These are phyloP conservation scores for Myioborus miniatus DNA, from an alignment of 2,797 vertebrate species.

Conservation along the genomic window DNA sequence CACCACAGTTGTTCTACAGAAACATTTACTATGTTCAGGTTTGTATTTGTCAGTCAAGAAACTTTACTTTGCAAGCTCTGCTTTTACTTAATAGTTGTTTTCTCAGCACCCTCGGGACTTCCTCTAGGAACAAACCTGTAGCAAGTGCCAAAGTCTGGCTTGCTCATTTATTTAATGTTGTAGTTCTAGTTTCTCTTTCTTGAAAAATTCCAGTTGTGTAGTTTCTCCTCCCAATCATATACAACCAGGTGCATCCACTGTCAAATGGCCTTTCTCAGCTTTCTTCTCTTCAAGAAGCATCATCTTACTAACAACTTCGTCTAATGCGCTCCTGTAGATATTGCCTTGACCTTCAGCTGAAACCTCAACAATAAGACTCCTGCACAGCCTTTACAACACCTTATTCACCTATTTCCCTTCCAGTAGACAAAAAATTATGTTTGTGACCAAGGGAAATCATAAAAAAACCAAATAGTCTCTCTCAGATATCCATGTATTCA, in stretches of 20 bases:
- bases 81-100: background rate
- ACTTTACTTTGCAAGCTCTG: background rate
- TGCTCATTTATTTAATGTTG: background rate
- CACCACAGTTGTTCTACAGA: background rate
- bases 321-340: background rate
- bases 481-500: background rate
- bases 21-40: background rate
- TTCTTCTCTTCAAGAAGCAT: background rate
- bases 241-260: background rate
- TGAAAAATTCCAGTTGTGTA: background rate
- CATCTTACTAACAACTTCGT: background rate
- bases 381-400: background rate
- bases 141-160: background rate
- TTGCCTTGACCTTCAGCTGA: background rate
- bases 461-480: accelerated
- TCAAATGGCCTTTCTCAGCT: background rate
- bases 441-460: background rate
- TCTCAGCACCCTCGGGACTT: background rate
- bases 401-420: background rate
- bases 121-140: background rate
- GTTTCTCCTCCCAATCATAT: background rate
- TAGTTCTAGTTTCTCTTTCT: background rate
- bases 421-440: background rate
- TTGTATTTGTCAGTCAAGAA: background rate
- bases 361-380: background rate